These are phyloP conservation scores for Nothobranchius kuhntae DNA, from an alignment of 2,113 vertebrate species.

Conservation along the genomic window DNA sequence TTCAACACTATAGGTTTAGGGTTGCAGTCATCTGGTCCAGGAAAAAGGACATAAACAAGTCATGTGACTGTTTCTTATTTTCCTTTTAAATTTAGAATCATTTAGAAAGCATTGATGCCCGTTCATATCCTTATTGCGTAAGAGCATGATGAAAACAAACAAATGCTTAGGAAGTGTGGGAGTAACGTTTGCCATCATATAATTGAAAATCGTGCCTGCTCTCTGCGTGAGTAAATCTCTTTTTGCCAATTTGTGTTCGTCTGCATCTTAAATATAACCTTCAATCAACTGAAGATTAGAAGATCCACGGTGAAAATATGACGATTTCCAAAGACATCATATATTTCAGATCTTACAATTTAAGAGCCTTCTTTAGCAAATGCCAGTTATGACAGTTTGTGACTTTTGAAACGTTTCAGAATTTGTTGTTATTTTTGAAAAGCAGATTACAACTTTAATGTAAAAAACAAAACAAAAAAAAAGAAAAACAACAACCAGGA, in stretches of 20 bases:
- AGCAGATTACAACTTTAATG: conserved; percentile 1
- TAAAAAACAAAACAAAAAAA: neutral
- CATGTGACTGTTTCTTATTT: neutral
- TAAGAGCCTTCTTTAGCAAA: conserved; percentile 15
- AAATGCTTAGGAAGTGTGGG: too few relatives aligned
- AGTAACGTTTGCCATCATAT: too few relatives aligned
- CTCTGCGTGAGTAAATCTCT: neutral
- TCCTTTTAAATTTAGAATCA: neutral
- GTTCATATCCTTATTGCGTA: conserved; percentile 7
- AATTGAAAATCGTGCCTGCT: neutral
- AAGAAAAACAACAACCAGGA: neutral
- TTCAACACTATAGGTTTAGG: too few relatives aligned
- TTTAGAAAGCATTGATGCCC: neutral
- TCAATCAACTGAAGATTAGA: conserved; percentile 9
- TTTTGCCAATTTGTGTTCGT: conserved; percentile 14
- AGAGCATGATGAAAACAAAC: too few relatives aligned
- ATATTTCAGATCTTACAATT: conserved; percentile 2
- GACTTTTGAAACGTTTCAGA: conserved; percentile 9
- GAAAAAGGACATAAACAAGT: too few relatives aligned
- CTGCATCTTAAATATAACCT: conserved; percentile 25
- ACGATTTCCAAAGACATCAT: conserved; percentile 1
- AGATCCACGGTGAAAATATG: conserved; percentile 3
- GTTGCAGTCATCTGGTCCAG: too few relatives aligned
- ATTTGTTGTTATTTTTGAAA: neutral
- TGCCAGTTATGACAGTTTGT: neutral